phyloP scores from a whole-genome alignment of 2,113 vertebrate genomes.

The Alaudala cheleensis region DNA sequence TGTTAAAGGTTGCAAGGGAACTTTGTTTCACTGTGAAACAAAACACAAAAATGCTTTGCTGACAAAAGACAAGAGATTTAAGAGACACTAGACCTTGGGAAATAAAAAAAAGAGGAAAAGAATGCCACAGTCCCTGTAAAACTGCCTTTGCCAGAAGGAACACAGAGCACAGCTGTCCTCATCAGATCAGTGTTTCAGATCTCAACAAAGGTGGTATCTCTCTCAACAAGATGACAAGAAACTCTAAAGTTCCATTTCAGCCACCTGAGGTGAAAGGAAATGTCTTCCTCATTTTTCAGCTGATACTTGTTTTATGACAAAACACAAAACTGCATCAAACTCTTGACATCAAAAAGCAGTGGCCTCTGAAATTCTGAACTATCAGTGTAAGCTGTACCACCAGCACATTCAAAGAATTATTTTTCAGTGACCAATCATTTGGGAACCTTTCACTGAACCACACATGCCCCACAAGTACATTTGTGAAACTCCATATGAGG shows the following conservation, averaged over 20 bases:
- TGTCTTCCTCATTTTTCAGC: not conserved
- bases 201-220: not conserved
- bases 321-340: not conserved
- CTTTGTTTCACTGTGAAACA: not conserved
- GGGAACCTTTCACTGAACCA: not conserved
- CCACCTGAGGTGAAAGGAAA: not conserved
- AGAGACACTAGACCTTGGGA: not conserved
- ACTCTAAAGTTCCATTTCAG: not conserved
- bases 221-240: not conserved
- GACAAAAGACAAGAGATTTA: not conserved
- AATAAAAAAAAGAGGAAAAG: not conserved
- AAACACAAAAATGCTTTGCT: not conserved
- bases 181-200: not conserved
- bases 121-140: not conserved
- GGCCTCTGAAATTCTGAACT: not conserved
- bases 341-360: not conserved
- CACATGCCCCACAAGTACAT: rapidly evolving
- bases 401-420: not conserved
- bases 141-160: not conserved
- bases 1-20: not conserved
- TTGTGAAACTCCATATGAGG: not conserved
- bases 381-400: rapidly evolving
- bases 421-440: not conserved
- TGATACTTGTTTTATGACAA: not conserved
- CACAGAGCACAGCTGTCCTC: not conserved